Conservation (phyloP, 2,888 invertebrate genomes). For the Cynaeus angustus region DNA sequence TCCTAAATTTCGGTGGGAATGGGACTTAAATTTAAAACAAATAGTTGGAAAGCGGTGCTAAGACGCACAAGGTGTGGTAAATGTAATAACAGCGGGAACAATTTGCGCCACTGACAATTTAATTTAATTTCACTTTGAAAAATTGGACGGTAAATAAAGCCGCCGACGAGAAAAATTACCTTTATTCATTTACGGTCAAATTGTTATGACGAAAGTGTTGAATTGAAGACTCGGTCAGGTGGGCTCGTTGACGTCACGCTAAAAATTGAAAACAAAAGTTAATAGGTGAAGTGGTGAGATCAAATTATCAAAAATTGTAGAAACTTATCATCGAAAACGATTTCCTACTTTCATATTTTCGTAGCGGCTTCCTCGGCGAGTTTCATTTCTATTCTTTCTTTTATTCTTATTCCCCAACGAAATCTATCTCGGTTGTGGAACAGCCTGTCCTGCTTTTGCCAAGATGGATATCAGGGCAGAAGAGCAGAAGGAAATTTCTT, state of each 20-base stretch:
- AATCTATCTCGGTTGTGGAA: too few relatives aligned
- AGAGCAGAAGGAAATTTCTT: too few relatives aligned
- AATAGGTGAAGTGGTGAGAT: not conserved
- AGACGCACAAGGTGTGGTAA: conserved; percentile 16
- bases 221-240: not conserved
- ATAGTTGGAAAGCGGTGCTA: not conserved
- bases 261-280: conserved; percentile 2
- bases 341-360: too few relatives aligned
- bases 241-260: not conserved
- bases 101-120: conserved; percentile 28
- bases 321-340: too few relatives aligned
- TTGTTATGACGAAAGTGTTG: conserved; percentile 11
- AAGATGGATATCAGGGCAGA: too few relatives aligned
- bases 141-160: conserved; percentile 29
- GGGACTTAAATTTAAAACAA: not conserved
- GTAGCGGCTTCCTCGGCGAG: too few relatives aligned
- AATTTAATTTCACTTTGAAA: conserved; percentile 28
- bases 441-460: too few relatives aligned
- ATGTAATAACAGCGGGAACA: conserved; percentile 28
- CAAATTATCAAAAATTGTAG: too few relatives aligned
- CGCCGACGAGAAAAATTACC: conserved; percentile 16
- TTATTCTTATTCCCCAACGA: too few relatives aligned
- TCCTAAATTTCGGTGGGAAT: conserved; percentile 1
- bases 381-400: too few relatives aligned
- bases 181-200: not conserved